Base-by-base conservation (phyloP, 2,888 invertebrate genomes). In the Hyalella azteca region DNA sequence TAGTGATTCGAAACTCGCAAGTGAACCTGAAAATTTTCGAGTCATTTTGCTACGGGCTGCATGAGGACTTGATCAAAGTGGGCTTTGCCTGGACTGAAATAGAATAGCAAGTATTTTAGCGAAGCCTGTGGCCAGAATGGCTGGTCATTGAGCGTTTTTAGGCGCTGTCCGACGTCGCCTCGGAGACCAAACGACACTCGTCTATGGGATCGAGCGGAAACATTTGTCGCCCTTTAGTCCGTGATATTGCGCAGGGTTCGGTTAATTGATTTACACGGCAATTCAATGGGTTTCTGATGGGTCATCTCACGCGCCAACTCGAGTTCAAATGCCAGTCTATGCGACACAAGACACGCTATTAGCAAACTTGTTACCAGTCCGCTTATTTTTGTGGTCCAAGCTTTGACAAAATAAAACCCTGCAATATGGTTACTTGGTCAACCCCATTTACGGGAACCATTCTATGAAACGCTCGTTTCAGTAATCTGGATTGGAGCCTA, bases 201-300 rank as follows among this genome's bases (percentile, higher is more conserved):
- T 66, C 66, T 66, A 66, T 15, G 66, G 66, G 66, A 66, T 36
- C 36, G 66, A 66, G 66, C 66, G 39, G 66, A 66, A 66, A 66
- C 39, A 29, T 36, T 66, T 66, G 66, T 66, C 66, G 66, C 66
- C 66, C 66, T 66, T 66, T 36, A 66, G 66, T 66, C 36, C 36
- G 36, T 66, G 66, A 66, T 66, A 66, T 66, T 66, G 66, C 66
- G n/a, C 66, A 36, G 36, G 36, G 66, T 29, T 66, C 66, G 26
- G 66, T 66, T 66, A 66, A 66, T 66, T 66, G 66, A 32, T 66
- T 36, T 66, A 36, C 66, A 66, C 22, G 66, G 66, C 66, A 66
- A 36, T 66, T 32, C 66, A 13, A 66, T 66, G 66, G 66, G 32
- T 66, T 66, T 66, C 66, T 66, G 66, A 66, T 36, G 32, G 66